A percentile compares a stretch with the other conserved stretches of the same genome.
phyloP scores from a whole-genome alignment of 2,888 invertebrate genomes.

The Tachina fera region DNA sequence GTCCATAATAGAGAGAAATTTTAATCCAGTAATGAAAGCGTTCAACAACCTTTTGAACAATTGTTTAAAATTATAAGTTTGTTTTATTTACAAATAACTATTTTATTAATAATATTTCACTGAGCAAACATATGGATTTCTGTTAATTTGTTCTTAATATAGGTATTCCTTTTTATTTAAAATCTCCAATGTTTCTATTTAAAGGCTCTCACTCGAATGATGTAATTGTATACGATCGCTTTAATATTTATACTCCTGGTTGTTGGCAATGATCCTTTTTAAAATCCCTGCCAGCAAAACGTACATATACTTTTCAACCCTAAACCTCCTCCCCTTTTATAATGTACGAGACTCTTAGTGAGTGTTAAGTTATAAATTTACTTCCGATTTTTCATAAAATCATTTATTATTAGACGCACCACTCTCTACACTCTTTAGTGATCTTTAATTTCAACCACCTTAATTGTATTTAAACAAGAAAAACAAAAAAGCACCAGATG shows the following conservation, averaged over 20 bases:
- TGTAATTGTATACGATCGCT: constrained; percentile 79
- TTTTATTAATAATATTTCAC: not conserved
- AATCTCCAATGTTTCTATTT: constrained; percentile 73
- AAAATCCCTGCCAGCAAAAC: constrained; percentile 58
- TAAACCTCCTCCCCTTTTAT: constrained; percentile 76
- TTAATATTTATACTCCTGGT: constrained; percentile 78
- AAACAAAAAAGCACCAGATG: constrained; percentile 66
- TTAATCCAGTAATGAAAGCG: not conserved
- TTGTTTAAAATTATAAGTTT: not conserved
- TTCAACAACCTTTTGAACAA: not conserved
- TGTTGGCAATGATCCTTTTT: constrained; percentile 74
- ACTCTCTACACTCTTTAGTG: constrained; percentile 48
- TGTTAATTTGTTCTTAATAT: not conserved
- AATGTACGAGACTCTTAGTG: constrained; percentile 15
- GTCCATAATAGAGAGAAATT: constrained; percentile 75
- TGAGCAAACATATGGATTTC: not conserved
- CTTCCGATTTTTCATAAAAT: constrained; percentile 71
- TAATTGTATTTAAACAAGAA: constrained; percentile 69
- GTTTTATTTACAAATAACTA: not conserved
- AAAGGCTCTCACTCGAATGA: constrained; percentile 79
- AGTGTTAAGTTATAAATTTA: constrained; percentile 71
- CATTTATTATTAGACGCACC: constrained; percentile 57
- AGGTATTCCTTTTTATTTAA: not conserved
- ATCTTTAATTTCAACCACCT: constrained; percentile 76
- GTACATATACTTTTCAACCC: constrained; percentile 62